A percentile compares a stretch with the other conserved stretches of the same genome.
These are phyloP conservation scores for Corythoichthys intestinalis DNA, from an alignment of 2,113 vertebrate genomes.

Conservation along the genomic window DNA sequence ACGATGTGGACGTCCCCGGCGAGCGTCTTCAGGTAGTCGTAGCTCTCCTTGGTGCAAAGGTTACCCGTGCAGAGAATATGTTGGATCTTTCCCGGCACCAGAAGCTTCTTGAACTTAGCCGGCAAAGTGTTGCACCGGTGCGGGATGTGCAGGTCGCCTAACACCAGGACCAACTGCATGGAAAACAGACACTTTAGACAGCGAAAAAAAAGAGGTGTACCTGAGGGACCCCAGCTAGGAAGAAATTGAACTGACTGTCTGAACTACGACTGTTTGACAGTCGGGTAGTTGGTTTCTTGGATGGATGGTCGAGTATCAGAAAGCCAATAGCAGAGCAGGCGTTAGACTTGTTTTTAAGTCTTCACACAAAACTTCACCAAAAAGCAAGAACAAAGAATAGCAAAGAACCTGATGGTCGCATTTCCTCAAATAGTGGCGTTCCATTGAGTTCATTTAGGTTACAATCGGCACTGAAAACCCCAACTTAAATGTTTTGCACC, in stretches of 20 bases:
- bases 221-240: constrained; percentile 10
- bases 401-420: neutral
- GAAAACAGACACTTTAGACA: constrained; percentile 24
- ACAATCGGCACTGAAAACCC: no score
- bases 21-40: constrained; percentile 98
- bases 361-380: constrained; percentile 2
- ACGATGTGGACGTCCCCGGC: constrained; percentile 98
- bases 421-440: neutral
- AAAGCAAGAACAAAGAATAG: constrained; percentile 1
- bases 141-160: constrained; percentile 97
- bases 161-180: constrained; percentile 93
- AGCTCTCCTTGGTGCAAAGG: constrained; percentile 98
- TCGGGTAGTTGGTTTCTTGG: neutral
- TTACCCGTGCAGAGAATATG: constrained; percentile 98
- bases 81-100: constrained; percentile 98
- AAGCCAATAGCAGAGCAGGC: constrained; percentile 25
- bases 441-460: neutral
- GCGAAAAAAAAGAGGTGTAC: neutral
- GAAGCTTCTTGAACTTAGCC: constrained; percentile 96
- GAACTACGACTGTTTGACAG: constrained; percentile 19
- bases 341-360: neutral
- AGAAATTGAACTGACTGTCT: constrained; percentile 29
- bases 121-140: constrained; percentile 97
- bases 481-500: no score
- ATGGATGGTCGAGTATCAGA: constrained; percentile 41